Base-by-base conservation (phyloP, 2,797 vertebrate genomes). In the Aldrovandia affinis region DNA sequence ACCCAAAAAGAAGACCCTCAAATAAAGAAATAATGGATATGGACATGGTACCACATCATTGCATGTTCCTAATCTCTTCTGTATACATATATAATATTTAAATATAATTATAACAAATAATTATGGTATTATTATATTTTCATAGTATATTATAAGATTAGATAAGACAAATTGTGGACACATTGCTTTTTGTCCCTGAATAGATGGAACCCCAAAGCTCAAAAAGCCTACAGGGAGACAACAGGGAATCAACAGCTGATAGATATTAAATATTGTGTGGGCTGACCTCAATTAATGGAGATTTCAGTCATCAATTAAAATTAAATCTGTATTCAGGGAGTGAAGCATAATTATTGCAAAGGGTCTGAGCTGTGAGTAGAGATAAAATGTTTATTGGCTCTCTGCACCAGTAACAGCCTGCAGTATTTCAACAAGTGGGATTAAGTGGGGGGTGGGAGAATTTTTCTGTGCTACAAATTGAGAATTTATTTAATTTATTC, bases 391-490 rank as follows among this genome's bases (percentile, higher is more conserved):
- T 61, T 83, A 59, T 61, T 10, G 42, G 1, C 73, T 61, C 36
- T 77, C 39, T 39, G 54, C 14, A 30, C 14, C 42, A 36, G 28
- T 15, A 36, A 44, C 75, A 61, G 73, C 55, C 44, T 78, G 25
- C 39, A 54, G 55, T 61, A 42, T 42, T 28, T 59, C 52, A 83
- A 59, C 8, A 83, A 83, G 54, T 59, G 28, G 25, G 42, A 83
- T 42, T 59, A 44, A 78, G 25, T 28, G n/a, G 20, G 54, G 42
- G 25, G 4, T 52, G n/a, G 68, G 54, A 47, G 12, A 78, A 52
- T 55, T 78, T 50, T 33, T 30, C 50, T 3, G 30, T 80, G 28
- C 12, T 28, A 30, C 25, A 22, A 20, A 30, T 18, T 54, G 5
- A 54, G 47, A 79, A 30, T 54, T 25, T n/a, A 25, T 65, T 25